Conservation (phyloP, 2,113 vertebrate genomes). For the Mastomys coucha region DNA sequence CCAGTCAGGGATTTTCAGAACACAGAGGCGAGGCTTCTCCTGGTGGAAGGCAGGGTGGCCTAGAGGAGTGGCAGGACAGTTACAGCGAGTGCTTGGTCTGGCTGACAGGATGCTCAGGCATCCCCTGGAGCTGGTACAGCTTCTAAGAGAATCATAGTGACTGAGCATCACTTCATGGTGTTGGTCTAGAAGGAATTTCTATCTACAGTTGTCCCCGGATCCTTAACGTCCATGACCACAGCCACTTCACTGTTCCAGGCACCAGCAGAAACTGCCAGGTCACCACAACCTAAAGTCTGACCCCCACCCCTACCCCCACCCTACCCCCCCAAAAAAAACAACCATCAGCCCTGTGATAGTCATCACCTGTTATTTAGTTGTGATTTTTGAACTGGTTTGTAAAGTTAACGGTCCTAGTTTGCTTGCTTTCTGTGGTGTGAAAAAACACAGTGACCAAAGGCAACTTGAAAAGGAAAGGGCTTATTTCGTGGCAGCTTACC, state of each 20-base stretch:
- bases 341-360: too few species aligned
- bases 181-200: too few species aligned
- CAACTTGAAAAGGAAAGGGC: not conserved
- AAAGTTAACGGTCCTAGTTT: not conserved
- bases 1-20: not conserved
- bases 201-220: not conserved
- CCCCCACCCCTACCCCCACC: too few species aligned
- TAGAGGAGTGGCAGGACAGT: slow-evolving; percentile 59
- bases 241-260: too few species aligned
- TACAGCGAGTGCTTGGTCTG: not conserved
- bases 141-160: slow-evolving; percentile 54
- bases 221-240: not conserved
- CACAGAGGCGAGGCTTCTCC: not conserved
- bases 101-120: slow-evolving; percentile 45
- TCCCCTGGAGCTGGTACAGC: slow-evolving; percentile 48
- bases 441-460: not conserved
- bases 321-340: too few species aligned
- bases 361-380: not conserved
- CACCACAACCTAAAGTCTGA: not conserved
- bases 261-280: not conserved
- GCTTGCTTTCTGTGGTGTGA: not conserved
- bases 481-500: not conserved
- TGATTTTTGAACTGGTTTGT: not conserved
- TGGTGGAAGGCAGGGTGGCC: not conserved
- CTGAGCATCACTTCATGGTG: rapidly evolving